These are phyloP conservation scores for Aphis craccivora DNA, from an alignment of 1,140 invertebrate species.

Conservation along the genomic window DNA sequence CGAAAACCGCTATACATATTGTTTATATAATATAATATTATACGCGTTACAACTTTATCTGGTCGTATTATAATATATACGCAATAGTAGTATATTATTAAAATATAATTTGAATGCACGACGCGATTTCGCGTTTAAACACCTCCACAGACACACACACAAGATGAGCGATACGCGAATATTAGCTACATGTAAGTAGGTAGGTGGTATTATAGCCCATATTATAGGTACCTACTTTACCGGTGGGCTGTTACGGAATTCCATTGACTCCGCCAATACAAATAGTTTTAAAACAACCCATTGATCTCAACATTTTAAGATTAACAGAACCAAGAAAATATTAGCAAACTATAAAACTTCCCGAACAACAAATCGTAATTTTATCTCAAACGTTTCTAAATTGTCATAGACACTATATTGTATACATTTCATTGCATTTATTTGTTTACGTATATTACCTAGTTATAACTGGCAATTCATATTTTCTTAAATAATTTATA, in stretches of 20 bases:
- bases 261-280: not conserved
- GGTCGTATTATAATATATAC: not conserved
- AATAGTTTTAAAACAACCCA: not conserved
- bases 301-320: not conserved
- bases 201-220: no score
- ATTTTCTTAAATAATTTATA: no score
- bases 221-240: not conserved
- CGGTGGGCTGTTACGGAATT: not conserved
- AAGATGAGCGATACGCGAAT: no score
- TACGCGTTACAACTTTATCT: not conserved
- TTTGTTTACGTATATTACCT: no score
- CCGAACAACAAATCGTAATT: not conserved
- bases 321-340: not conserved
- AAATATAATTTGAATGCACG: not conserved
- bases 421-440: not conserved
- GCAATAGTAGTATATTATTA: not conserved
- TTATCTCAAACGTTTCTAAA: not conserved
- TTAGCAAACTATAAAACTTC: not conserved
- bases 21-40: not conserved
- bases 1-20: not conserved
- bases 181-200: not conserved
- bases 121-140: not conserved
- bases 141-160: constrained; percentile 6
- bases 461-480: no score
- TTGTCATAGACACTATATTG: not conserved